A percentile compares a stretch with the other conserved stretches of the same genome.
These are phyloP conservation scores for Trichoplax adhaerens DNA, from an alignment of 37 sponge, comb jelly and placozoan genomes.

Conservation along the genomic window DNA sequence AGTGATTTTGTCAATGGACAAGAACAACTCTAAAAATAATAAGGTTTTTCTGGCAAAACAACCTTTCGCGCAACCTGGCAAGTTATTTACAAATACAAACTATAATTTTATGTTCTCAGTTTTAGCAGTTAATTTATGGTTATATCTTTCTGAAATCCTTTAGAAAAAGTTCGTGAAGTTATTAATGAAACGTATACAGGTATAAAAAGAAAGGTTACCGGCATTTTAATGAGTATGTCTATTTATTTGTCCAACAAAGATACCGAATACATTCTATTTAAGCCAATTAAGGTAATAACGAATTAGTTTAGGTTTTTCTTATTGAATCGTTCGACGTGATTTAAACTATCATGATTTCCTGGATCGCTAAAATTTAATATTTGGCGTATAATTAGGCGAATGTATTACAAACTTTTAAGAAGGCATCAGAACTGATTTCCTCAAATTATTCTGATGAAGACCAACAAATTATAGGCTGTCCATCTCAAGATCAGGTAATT, in stretches of 20 bases:
- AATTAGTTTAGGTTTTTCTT: too few species aligned
- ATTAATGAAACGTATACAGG: constrained; percentile 26
- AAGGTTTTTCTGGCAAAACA: constrained; percentile 45
- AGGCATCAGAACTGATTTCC: constrained; percentile 27
- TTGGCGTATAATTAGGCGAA: constrained; percentile 26
- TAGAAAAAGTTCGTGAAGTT: constrained; percentile 56
- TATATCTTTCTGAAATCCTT: neutral
- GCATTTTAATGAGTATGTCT: constrained; percentile 29
- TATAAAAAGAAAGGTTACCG: constrained; percentile 34
- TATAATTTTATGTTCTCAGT: too few species aligned
- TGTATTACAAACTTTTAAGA: constrained; percentile 31
- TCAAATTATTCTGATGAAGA: constrained; percentile 63
- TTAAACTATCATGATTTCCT: neutral
- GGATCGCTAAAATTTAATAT: neutral
- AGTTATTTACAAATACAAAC: neutral
- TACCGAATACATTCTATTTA: constrained; percentile 86
- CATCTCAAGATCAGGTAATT: constrained; percentile 74
- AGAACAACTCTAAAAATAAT: constrained; percentile 23
- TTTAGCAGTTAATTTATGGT: too few species aligned
- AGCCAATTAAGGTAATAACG: constrained; percentile 58
- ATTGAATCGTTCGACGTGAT: neutral
- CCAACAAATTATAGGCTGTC: constrained; percentile 82
- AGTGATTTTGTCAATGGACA: constrained; percentile 46
- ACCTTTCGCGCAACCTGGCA: constrained; percentile 62
- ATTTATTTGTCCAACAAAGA: constrained; percentile 90